Evolutionary conservation across 2,888 invertebrate genomes (phyloP).

Genomic region (Synanthedon formicaeformis): DNA sequence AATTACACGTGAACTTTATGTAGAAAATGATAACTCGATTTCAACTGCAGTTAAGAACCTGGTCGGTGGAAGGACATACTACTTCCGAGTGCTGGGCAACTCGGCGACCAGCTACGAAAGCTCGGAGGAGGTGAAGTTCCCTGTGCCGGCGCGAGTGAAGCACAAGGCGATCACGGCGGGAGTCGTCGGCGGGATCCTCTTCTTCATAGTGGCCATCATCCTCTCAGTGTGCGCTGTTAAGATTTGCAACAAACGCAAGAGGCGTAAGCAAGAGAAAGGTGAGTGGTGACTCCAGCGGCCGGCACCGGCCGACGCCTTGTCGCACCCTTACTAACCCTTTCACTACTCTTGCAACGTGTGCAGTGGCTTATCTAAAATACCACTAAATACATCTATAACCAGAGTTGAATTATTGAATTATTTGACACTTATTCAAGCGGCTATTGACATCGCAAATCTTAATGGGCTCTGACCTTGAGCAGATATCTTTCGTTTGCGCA

Average conservation of each 20-base stretch:
- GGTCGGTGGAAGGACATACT: slow-evolving; percentile 90
- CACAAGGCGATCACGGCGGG: slow-evolving; percentile 97
- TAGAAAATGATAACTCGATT: slow-evolving; percentile 6
- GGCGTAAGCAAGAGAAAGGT: slow-evolving; percentile 99
- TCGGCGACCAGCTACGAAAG: slow-evolving; percentile 88
- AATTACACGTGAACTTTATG: no score
- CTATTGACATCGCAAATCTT: no score
- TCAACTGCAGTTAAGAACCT: slow-evolving; percentile 83
- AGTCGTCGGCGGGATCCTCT: slow-evolving; percentile 95
- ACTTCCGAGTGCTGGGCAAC: slow-evolving; percentile 91
- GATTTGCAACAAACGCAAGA: slow-evolving; percentile 96
- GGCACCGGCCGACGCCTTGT: slow-evolving; percentile 32
- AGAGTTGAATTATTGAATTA: no score
- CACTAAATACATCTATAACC: no score
- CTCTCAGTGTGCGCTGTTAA: slow-evolving; percentile 97
- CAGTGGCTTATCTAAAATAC: no score
- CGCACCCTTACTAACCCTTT: not conserved
- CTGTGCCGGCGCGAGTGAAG: slow-evolving; percentile 90
- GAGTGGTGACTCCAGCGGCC: slow-evolving; percentile 43
- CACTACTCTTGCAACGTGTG: no score
- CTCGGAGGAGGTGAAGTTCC: slow-evolving; percentile 89
- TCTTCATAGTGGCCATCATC: slow-evolving; percentile 97
- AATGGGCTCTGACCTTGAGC: no score
- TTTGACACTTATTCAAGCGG: no score
- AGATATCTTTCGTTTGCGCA: no score